Conservation (phyloP, 1,140 invertebrate species). For the Doryteuthis pealeii region DNA sequence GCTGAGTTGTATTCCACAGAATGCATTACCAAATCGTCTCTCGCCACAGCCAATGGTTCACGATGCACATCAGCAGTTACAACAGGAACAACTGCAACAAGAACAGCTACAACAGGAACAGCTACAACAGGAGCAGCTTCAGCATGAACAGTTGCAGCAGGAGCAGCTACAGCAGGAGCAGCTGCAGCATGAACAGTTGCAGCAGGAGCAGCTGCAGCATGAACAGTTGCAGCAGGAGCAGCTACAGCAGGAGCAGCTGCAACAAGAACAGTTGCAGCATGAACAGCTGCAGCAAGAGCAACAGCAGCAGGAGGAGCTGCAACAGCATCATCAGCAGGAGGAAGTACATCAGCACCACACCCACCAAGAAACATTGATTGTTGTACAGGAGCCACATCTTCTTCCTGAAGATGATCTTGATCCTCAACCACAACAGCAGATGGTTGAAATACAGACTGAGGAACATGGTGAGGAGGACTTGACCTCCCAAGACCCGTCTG, state of each 20-base stretch:
- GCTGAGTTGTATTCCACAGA: neutral
- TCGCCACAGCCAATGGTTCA: neutral
- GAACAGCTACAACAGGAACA: constrained; percentile 2
- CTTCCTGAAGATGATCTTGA: too few species aligned
- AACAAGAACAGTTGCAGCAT: neutral
- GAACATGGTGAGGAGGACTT: too few species aligned
- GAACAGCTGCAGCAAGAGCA: neutral
- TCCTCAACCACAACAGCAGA: too few species aligned
- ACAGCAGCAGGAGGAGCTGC: neutral
- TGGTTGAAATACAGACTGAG: too few species aligned
- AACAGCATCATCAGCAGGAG: neutral
- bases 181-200: neutral
- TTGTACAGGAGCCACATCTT: too few species aligned
- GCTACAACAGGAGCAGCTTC: neutral
- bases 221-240: neutral
- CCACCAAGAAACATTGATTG: too few species aligned
- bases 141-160: neutral
- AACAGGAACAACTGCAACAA: neutral
- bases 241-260: neutral
- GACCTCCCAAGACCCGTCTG: too few species aligned
- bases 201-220: neutral
- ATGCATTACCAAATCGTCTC: neutral
- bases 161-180: neutral
- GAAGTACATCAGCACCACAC: neutral
- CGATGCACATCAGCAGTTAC: neutral